These are phyloP conservation scores for Cygnus olor DNA, from an alignment of 2,797 vertebrate genomes.

Conservation along the genomic window DNA sequence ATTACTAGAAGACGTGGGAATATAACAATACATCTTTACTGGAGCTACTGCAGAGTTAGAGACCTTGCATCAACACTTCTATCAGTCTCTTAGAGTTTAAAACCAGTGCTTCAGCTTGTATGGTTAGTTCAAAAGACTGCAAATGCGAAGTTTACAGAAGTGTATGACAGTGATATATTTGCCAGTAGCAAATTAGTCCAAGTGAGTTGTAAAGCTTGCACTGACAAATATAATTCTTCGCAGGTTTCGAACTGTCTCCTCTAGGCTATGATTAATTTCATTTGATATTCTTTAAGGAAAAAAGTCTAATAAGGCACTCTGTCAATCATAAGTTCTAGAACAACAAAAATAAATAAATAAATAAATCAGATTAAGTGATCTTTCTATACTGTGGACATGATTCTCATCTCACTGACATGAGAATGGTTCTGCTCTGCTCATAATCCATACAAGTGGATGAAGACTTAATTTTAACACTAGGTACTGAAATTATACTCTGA, in stretches of 20 bases:
- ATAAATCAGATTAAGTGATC: constrained; percentile 44
- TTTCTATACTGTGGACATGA: not conserved
- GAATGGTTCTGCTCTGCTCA: not conserved
- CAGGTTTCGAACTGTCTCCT: constrained; percentile 71
- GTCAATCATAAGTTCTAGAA: constrained; percentile 55
- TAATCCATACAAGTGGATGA: not conserved
- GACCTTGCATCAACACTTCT: not conserved
- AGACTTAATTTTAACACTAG: constrained; percentile 13
- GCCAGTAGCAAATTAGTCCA: constrained; percentile 74
- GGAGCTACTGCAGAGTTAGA: not conserved
- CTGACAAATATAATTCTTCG: constrained; percentile 72
- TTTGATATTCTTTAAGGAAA: constrained; percentile 55
- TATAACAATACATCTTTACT: not conserved
- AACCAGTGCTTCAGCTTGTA: constrained; percentile 41
- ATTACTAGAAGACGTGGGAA: not conserved
- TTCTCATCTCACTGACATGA: constrained; percentile 6
- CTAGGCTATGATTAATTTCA: constrained; percentile 76
- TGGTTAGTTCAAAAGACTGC: constrained; percentile 70
- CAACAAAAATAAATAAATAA: not conserved
- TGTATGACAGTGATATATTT: constrained; percentile 70
- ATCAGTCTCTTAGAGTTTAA: not conserved
- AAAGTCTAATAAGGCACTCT: constrained; percentile 51
- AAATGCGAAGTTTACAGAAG: constrained; percentile 70
- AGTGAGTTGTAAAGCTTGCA: constrained; percentile 71
- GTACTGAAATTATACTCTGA: not conserved